phyloP scores from a whole-genome alignment of 2,888 invertebrate genomes.

The Willowsia nigromaculata region DNA sequence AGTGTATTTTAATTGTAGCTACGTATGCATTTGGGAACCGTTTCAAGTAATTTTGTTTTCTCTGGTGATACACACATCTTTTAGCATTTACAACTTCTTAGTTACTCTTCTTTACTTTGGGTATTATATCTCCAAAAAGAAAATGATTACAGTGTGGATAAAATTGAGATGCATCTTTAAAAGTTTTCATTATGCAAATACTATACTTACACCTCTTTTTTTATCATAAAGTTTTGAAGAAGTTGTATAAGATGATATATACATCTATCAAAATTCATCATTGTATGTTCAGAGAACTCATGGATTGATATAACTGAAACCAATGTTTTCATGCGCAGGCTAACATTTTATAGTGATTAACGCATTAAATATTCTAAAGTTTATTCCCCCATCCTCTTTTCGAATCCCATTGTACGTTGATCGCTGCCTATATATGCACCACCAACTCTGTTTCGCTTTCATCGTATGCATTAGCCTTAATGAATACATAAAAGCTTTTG shows the following conservation, averaged over 20 bases:
- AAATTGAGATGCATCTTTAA: conserved; percentile 61
- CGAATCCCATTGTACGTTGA: not conserved
- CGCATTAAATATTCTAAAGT: conserved; percentile 63
- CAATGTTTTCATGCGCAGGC: conserved; percentile 57
- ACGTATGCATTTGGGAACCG: no score
- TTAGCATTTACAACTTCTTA: conserved; percentile 28
- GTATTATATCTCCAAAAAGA: conserved; percentile 7
- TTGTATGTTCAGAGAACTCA: no score
- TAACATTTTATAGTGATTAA: conserved; percentile 65
- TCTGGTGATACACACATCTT: not conserved
- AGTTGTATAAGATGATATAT: no score
- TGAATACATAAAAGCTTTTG: conserved; percentile 69
- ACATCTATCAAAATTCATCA: no score
- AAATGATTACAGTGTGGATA: conserved; percentile 36
- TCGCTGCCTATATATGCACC: not conserved
- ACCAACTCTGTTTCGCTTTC: not conserved
- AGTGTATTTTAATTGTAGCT: no score
- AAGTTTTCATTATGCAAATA: conserved; percentile 30
- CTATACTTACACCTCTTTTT: no score
- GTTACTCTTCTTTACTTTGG: not conserved
- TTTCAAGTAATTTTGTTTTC: no score
- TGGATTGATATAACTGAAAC: conserved; percentile 60
- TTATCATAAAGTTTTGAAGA: no score
- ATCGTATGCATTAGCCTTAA: conserved; percentile 58
- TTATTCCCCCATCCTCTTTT: conserved; percentile 36